phyloP scores from a whole-genome alignment of 2,888 invertebrate genomes.

The Drosophila greeni region DNA sequence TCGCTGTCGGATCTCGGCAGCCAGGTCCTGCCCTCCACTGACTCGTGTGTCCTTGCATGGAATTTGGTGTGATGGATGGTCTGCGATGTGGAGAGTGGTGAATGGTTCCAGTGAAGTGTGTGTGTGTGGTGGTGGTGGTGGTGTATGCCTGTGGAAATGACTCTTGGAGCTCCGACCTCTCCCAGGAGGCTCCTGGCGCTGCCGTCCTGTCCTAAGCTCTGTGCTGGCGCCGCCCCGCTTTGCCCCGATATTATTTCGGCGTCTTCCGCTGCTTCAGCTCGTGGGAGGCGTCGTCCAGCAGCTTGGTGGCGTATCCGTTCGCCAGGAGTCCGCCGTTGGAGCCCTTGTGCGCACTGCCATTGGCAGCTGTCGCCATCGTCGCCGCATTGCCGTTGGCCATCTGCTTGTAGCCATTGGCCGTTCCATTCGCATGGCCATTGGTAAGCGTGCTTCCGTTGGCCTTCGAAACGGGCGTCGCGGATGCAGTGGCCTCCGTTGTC shows the following conservation, averaged over 20 bases:
- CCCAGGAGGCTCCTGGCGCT: slow-evolving; percentile 52
- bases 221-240: slow-evolving; percentile 61
- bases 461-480: slow-evolving; percentile 38
- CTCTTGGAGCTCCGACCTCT: slow-evolving; percentile 51
- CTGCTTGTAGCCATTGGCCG: slow-evolving; percentile 67
- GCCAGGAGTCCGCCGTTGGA: slow-evolving; percentile 66
- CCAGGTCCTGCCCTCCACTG: not conserved
- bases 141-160: slow-evolving; percentile 36
- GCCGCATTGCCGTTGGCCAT: slow-evolving; percentile 58
- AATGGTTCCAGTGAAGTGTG: slow-evolving; percentile 38
- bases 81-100: slow-evolving; percentile 19
- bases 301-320: slow-evolving; percentile 69
- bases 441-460: slow-evolving; percentile 51
- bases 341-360: slow-evolving; percentile 66
- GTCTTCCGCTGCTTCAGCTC: slow-evolving; percentile 78
- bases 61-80: slow-evolving; percentile 12
- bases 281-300: slow-evolving; percentile 69
- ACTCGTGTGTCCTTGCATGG: slow-evolving; percentile 14
- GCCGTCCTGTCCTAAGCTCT: slow-evolving; percentile 52
- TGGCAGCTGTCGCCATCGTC: slow-evolving; percentile 46
- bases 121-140: slow-evolving; percentile 25
- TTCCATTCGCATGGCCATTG: slow-evolving; percentile 71
- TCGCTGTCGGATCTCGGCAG: slow-evolving; percentile 4
- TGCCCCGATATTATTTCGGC: slow-evolving; percentile 78
- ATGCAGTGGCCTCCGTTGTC: slow-evolving; percentile 38